phyloP scores from a whole-genome alignment of 2,888 invertebrate species.

The Ennomos fuscantarius region DNA sequence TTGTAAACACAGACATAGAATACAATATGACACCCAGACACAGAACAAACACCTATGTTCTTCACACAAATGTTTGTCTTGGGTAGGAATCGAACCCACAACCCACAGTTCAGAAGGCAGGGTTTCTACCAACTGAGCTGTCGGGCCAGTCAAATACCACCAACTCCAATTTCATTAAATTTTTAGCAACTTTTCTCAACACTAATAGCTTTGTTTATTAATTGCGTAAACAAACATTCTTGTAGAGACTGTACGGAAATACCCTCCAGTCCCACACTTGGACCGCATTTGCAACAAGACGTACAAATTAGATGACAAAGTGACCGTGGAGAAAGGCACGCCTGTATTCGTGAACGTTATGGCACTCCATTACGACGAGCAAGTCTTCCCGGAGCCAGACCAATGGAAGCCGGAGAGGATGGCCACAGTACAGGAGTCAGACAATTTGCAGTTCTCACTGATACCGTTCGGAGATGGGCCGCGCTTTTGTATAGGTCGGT shows the following conservation, averaged over 20 bases:
- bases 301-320: slow-evolving; percentile 57
- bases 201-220: too few relatives aligned
- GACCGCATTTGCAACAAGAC: slow-evolving; percentile 59
- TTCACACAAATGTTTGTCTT: too few relatives aligned
- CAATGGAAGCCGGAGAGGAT: slow-evolving; percentile 67
- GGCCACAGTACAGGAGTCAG: slow-evolving; percentile 49
- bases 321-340: slow-evolving; percentile 58
- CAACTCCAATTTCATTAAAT: too few relatives aligned
- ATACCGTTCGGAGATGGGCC: slow-evolving; percentile 74
- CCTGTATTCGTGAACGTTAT: slow-evolving; percentile 65
- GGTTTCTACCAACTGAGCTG: too few relatives aligned
- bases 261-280: slow-evolving; percentile 58
- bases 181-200: too few relatives aligned
- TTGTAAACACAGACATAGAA: too few relatives aligned
- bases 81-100: too few relatives aligned
- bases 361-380: slow-evolving; percentile 62
- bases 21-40: too few relatives aligned
- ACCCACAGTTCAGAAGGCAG: too few relatives aligned
- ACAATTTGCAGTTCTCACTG: slow-evolving; percentile 62
- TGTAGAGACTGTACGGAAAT: slow-evolving; percentile 68
- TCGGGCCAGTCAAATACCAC: too few relatives aligned
- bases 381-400: slow-evolving; percentile 60
- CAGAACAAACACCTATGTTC: too few relatives aligned
- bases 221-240: neutral
- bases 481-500: slow-evolving; percentile 58